These are phyloP conservation scores for Parasteatoda lunata DNA, from an alignment of 2,888 invertebrate genomes.

Conservation along the genomic window DNA sequence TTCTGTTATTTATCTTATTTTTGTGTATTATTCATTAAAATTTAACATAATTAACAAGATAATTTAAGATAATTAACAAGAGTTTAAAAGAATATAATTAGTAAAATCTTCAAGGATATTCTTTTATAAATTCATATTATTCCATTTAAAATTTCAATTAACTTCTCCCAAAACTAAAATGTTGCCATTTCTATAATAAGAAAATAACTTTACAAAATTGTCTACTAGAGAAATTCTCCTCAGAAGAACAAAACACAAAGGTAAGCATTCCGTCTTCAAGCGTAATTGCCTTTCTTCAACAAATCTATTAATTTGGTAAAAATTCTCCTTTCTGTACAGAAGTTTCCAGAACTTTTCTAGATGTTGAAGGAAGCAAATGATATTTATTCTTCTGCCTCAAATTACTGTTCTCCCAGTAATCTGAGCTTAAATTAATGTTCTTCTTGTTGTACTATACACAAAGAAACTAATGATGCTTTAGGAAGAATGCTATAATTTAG, in stretches of 20 bases:
- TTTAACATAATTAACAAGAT: too few species aligned
- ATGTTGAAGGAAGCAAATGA: constrained; percentile 10
- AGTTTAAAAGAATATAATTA: too few species aligned
- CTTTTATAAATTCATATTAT: constrained; percentile 5
- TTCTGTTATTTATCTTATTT: too few species aligned
- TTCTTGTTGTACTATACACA: neutral
- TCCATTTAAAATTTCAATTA: constrained; percentile 16
- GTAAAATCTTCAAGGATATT: too few species aligned
- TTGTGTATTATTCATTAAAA: too few species aligned
- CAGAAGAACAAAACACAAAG: constrained; percentile 5
- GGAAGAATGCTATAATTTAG: too few species aligned
- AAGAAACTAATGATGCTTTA: too few species aligned
- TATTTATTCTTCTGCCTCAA: constrained; percentile 21
- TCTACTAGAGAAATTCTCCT: neutral
- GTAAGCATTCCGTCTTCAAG: neutral
- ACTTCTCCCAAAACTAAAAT: neutral
- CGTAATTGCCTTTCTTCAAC: constrained; percentile 2
- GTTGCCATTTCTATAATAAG: too few species aligned
- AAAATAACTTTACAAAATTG: neutral
- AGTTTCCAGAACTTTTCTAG: neutral
- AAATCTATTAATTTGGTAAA: constrained; percentile 9
- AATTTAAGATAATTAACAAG: too few species aligned
- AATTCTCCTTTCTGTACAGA: neutral
- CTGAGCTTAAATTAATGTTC: constrained; percentile 4
- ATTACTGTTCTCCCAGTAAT: constrained; percentile 1